These are phyloP conservation scores for Riparia riparia DNA, from an alignment of 2,113 vertebrate genomes.

Conservation along the genomic window DNA sequence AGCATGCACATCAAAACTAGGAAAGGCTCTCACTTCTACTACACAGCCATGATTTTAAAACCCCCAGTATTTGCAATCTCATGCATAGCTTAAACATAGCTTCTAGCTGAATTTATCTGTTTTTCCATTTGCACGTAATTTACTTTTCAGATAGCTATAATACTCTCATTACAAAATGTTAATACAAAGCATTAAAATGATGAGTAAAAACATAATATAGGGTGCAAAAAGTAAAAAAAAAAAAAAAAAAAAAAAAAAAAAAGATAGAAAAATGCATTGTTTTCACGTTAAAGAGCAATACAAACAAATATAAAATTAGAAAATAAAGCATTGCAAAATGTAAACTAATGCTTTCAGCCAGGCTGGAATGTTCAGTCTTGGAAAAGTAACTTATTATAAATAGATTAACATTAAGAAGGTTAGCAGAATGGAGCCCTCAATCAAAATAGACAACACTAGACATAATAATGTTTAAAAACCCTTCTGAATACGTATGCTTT, in stretches of 20 bases:
- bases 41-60: not conserved
- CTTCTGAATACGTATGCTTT: not conserved
- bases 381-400: not conserved
- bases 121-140: not conserved
- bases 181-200: not conserved
- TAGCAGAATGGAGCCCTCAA: not conserved
- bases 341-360: not conserved
- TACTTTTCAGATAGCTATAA: not conserved
- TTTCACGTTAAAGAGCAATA: not conserved
- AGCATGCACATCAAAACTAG: not conserved
- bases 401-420: not conserved
- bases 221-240: not conserved
- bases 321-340: not conserved
- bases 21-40: not conserved
- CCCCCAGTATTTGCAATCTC: fast-evolving
- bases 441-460: constrained; percentile 6
- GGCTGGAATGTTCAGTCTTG: not conserved
- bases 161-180: not conserved
- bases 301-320: not conserved
- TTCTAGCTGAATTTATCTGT: not conserved
- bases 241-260: not conserved
- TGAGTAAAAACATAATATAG: not conserved
- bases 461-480: constrained; percentile 40
- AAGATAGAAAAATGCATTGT: not conserved
- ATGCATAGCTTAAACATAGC: not conserved